Percentiles rank a stretch among this genome's conserved stretches.
phyloP scores from a whole-genome alignment of 2,113 vertebrate species.

The Colaptes auratus region DNA sequence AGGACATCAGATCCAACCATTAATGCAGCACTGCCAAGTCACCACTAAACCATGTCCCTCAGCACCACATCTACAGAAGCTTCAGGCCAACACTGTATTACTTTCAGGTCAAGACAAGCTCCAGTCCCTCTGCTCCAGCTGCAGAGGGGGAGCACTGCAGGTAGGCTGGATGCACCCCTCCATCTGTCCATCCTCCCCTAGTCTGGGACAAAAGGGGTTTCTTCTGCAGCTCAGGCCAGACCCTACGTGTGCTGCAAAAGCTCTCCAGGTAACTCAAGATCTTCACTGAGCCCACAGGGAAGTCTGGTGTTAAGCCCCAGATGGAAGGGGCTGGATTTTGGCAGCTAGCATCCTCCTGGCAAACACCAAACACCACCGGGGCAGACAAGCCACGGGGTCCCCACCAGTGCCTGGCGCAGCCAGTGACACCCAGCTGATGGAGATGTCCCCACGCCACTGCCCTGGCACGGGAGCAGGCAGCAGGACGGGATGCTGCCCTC shows the following conservation, averaged over 20 bases:
- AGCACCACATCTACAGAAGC: too few relatives aligned
- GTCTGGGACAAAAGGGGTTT: neutral
- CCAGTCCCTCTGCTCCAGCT: rapidly evolving
- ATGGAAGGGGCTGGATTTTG: neutral
- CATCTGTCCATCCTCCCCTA: rapidly evolving
- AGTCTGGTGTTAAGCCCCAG: neutral
- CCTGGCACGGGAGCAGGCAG: rapidly evolving
- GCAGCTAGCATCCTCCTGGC: neutral
- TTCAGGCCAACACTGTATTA: rapidly evolving
- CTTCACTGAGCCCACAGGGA: rapidly evolving
- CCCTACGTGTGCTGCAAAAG: rapidly evolving
- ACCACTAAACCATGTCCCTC: too few relatives aligned
- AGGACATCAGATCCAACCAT: too few relatives aligned
- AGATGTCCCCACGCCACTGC: neutral
- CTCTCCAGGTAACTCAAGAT: neutral
- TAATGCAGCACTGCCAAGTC: too few relatives aligned
- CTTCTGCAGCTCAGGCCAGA: neutral
- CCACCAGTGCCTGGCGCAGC: neutral
- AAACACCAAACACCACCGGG: rapidly evolving
- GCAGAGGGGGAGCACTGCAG: rapidly evolving
- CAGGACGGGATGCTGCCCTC: neutral
- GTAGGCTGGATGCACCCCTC: rapidly evolving
- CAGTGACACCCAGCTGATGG: neutral
- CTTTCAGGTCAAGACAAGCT: neutral
- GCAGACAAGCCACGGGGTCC: neutral